A percentile compares a stretch with the other conserved stretches of the same genome.
Evolutionary conservation across 2,797 vertebrate genomes (phyloP).

Genomic region (Chrysocyon brachyurus): DNA sequence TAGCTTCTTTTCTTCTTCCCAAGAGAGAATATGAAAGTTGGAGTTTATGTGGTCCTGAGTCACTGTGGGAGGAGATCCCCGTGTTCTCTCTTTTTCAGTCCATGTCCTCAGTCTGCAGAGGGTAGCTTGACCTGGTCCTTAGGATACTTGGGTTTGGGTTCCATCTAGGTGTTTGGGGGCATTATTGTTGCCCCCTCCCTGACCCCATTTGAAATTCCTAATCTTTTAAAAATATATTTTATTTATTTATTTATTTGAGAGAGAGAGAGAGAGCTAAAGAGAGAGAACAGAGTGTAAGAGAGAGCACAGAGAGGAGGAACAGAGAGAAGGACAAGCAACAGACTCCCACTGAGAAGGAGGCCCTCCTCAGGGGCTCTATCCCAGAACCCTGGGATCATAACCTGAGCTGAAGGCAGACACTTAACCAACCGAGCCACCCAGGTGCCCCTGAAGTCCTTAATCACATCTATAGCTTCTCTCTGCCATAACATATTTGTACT

Average conservation of each 20-base stretch:
- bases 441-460: neutral
- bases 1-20: neutral
- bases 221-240: too few relatives aligned
- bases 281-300: too few relatives aligned
- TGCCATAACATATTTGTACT: neutral
- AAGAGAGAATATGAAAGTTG: neutral
- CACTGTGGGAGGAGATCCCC: accelerated
- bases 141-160: neutral
- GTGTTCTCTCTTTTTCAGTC: neutral
- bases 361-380: too few relatives aligned
- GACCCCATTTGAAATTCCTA: neutral
- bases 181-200: neutral
- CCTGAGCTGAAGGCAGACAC: too few relatives aligned
- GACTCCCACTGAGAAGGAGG: too few relatives aligned
- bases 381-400: too few relatives aligned
- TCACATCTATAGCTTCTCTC: neutral
- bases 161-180: neutral
- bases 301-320: too few relatives aligned
- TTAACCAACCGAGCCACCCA: too few relatives aligned
- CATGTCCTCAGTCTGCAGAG: neutral
- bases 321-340: too few relatives aligned
- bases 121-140: neutral
- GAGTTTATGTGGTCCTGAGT: neutral
- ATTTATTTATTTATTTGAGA: too few relatives aligned
- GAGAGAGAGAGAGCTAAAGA: too few relatives aligned